Evolutionary conservation across 2,113 vertebrate species (phyloP), one percentile per base, ranked within the genome.

Genomic region (Colius striatus): DNA sequence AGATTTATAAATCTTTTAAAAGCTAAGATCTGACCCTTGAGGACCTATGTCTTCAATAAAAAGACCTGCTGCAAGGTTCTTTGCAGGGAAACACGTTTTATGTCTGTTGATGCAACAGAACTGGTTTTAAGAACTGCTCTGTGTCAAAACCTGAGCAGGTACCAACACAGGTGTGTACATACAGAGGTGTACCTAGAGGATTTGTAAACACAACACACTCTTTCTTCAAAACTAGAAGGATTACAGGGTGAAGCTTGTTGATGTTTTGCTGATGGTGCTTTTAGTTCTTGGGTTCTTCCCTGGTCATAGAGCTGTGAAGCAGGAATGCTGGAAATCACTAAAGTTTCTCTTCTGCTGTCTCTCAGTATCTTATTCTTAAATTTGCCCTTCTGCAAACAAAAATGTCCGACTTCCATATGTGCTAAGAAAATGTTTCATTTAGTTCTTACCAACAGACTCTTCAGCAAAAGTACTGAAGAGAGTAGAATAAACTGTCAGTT

Each of bases 131-230:
- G 45, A 76, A 21, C 11, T 1, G 2, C 19, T 54, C 76, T 61
- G 19, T 67, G 62, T 81, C 27, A 47, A 12, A 84, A 63, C 32
- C 45, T 30, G 68, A 19, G 13, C 2, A 1, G 29, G 21, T 48
- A 17, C 21, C 61, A 23, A 5, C 1, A 2, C 11, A 0, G 3
- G 20, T 11, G 13, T 36, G 8, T 11, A 13, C 12, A 4, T 32
- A 22, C 29, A 3, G 6, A n/a, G 21, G 15, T 23, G 8, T 1
- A 4, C 3, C 0, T 2, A 13, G 41, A 48, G 22, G 30, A 15
- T 1, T 75, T 77, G 50, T 76, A n/a, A 53, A 67, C n/a, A 23
- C 27, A 60, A 5, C 2, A 1, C 19, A 32, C 0, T 53, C 80
- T 54, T 80, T 76, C 15, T 87, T 25, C 50, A 58, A 82, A 90